A percentile compares a stretch with the other conserved stretches of the same genome.
phyloP scores from a whole-genome alignment of 2,888 invertebrate genomes.

The Bugula neritina region DNA sequence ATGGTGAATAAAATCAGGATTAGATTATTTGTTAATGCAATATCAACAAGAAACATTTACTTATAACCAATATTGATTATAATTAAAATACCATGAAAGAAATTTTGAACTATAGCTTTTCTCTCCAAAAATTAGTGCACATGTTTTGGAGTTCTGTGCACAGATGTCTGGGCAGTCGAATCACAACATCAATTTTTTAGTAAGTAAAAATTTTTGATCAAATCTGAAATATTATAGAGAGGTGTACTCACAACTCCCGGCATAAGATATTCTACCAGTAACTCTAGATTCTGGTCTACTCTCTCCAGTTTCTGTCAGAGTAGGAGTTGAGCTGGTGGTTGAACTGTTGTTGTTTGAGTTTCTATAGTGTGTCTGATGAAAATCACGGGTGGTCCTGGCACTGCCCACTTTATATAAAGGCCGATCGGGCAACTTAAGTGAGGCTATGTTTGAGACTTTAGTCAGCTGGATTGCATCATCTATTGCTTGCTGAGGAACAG shows the following conservation, averaged over 20 bases:
- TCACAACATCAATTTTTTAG: no score
- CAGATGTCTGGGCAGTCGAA: no score
- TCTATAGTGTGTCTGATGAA: neutral
- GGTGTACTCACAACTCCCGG: neutral
- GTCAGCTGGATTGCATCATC: neutral
- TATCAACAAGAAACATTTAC: no score
- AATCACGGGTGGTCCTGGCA: slow-evolving; percentile 12
- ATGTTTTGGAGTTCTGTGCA: no score
- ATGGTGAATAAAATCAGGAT: no score
- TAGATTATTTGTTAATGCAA: no score
- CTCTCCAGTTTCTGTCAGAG: neutral
- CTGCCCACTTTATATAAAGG: slow-evolving; percentile 1
- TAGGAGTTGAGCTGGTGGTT: neutral
- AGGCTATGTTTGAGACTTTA: neutral
- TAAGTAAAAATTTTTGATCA: no score
- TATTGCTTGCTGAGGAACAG: neutral
- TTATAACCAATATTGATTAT: no score
- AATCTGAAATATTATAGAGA: no score
- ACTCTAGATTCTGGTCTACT: neutral
- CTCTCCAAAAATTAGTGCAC: no score
- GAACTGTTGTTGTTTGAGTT: neutral
- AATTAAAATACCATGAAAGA: no score
- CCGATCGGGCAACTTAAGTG: neutral
- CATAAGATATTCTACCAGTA: neutral
- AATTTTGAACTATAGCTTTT: no score